These are phyloP conservation scores for Ophraella communa DNA, from an alignment of 2,888 invertebrate species.

Conservation along the genomic window DNA sequence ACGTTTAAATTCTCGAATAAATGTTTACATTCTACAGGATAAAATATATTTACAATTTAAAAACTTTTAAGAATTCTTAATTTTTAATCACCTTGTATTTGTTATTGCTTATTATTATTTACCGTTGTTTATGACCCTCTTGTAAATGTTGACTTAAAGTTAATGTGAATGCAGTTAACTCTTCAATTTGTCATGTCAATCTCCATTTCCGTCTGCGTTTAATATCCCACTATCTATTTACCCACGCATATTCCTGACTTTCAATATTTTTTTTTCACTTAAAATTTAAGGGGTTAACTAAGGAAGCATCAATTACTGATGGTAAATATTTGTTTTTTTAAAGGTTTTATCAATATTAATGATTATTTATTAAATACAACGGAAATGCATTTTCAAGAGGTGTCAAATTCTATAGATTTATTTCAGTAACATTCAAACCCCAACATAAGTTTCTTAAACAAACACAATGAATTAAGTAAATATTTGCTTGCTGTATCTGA, in stretches of 20 bases:
- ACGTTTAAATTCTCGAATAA: no score
- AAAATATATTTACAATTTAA: no score
- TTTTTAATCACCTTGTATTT: neutral
- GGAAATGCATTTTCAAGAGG: neutral
- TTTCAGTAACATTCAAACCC: neutral
- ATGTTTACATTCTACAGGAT: no score
- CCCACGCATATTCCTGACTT: neutral
- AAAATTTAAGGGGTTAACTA: neutral
- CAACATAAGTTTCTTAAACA: neutral
- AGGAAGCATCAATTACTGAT: neutral
- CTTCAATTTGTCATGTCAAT: neutral
- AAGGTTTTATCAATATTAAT: constrained; percentile 1
- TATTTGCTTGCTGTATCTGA: neutral
- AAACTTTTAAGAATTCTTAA: no score
- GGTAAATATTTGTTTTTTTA: neutral
- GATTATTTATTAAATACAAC: neutral
- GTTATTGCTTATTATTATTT: neutral
- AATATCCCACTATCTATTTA: neutral
- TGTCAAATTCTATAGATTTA: neutral
- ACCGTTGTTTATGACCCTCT: neutral
- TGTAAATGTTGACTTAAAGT: neutral
- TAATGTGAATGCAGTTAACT: neutral
- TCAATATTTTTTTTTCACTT: neutral
- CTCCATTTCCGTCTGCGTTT: neutral
- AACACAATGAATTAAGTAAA: neutral